Evolutionary conservation across 2,888 invertebrate genomes (phyloP), one percentile per base, ranked within the genome.

Genomic region (Callyntrura guangdongensis): DNA sequence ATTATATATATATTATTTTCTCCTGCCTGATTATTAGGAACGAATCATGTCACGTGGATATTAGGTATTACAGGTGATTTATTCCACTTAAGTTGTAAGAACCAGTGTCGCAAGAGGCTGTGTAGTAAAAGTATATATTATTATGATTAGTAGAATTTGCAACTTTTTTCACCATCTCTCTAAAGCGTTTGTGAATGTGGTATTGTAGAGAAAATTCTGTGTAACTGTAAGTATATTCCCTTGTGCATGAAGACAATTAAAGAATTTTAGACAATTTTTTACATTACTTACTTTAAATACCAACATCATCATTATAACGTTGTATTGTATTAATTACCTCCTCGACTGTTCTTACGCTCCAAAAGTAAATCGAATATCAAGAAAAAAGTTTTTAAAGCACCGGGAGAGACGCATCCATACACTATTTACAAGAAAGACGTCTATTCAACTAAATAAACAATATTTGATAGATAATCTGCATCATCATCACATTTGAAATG

Each of bases 171-270:
- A 25, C 53, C 77, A 49, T 56, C 53, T 56, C 77, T 77, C 22
- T 47, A 12, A 4, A 56, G 56, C 53, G 25, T 14, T 56, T 77
- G 14, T 47, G 12, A 14, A 77, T 77, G 25, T 56, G 53, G 53
- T 53, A 77, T 77, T 77, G 49, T 72, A 72, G 12, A 64, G 11
- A 64, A 1, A 74, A 74, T 53, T n/a, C 53, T 36, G 82, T 82
- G 59, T 82, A 82, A 82, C 17, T 17, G 56, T 82, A 82, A 82
- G 82, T 45, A 61, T 56, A 82, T 72, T 36, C 64, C 77, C 72
- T 83, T 83, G 74, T 83, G 89, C 89, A 89, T 89, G 89, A 89
- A 89, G 89, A 89, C 89, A 89, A 89, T 89, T 89, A 83, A 67
- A 74, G 25, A 61, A 49, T 89, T 17, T 64, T 83, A 72, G 88